Evolutionary conservation across 1,140 invertebrate genomes (phyloP).

Genomic region (Brachionus manjavacas): DNA sequence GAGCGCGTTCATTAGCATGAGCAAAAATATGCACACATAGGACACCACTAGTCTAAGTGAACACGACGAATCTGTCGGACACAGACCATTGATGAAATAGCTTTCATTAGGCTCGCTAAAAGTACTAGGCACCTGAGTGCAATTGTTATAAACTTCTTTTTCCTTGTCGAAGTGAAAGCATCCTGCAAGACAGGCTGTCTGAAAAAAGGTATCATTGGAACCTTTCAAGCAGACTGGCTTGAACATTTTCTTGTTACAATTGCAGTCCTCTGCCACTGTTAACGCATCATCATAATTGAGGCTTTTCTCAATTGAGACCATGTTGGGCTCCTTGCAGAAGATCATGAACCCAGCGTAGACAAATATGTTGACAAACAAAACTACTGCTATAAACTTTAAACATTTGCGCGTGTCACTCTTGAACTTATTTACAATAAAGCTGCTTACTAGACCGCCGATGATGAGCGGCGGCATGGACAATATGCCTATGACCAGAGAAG

Average conservation of each 20-base stretch:
- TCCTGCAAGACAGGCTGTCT: constrained; percentile 20
- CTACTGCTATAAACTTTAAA: background rate
- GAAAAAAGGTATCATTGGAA: background rate
- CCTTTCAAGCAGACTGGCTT: constrained; percentile 39
- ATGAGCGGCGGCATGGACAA: constrained; percentile 29
- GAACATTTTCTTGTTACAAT: constrained; percentile 37
- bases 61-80: background rate
- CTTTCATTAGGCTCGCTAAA: background rate
- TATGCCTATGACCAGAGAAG: constrained; percentile 23
- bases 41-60: constrained; percentile 8
- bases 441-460: constrained; percentile 13
- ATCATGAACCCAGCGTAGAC: constrained; percentile 37
- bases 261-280: constrained; percentile 3
- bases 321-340: constrained; percentile 14
- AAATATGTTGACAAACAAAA: constrained; percentile 33
- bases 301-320: background rate
- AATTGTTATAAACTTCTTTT: constrained; percentile 6
- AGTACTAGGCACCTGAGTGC: background rate
- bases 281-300: background rate
- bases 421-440: constrained; percentile 23
- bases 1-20: constrained; percentile 32
- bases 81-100: constrained; percentile 25
- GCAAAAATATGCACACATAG: constrained; percentile 26
- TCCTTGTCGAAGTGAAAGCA: constrained; percentile 18
- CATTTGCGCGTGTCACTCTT: constrained; percentile 15